Evolutionary conservation across 1,140 invertebrate species (phyloP), one percentile per base, ranked within the genome.

Genomic region (Lerema accius): DNA sequence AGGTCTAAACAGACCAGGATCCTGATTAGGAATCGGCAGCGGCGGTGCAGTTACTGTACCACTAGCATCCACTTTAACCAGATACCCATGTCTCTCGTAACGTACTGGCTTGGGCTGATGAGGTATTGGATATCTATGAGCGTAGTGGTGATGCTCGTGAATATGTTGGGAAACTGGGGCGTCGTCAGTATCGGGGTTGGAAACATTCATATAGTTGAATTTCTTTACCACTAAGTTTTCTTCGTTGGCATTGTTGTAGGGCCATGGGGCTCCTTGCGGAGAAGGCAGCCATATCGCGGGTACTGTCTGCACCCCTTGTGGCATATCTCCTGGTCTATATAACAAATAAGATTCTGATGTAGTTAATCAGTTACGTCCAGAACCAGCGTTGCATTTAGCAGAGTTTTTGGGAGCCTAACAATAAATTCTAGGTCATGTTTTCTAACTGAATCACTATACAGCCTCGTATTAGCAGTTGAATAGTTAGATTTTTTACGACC

Each of bases 211-310:
- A 23, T 23, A 23, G 19, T 37, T 51, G 5, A 5, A 32, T 19
- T 37, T 51, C 0, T 51, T 51, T 51, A 51, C 49, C 49, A 28
- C 49, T 39, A 51, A 6, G 15, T 15, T 28, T 9, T 16, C 15
- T 4, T 35, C 48, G 14, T 7, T 15, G 10, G 17, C 15, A 16
- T 32, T 32, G n/a, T 32, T 9, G 13, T 35, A 37, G 4, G 16
- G 48, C 48, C 28, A 35, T 0, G 48, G 32, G 13, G 28, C 26
- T 14, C 28, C 32, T 3, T 14, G 48, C 1, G 26, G 28, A 1
- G 46, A 19, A 4, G 46, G 15, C 14, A 50, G 15, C 48, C 26
- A 35, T 1, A 32, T 10, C 7, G 48, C 14, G 9, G 48, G 48
- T 5, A 15, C 28, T 0, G 48, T 0, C 7, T 13, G 48, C 10